A percentile compares a stretch with the other conserved stretches of the same genome.
These are phyloP conservation scores for Bambusicola thoracicus DNA, from an alignment of 2,113 vertebrate genomes.

Conservation along the genomic window DNA sequence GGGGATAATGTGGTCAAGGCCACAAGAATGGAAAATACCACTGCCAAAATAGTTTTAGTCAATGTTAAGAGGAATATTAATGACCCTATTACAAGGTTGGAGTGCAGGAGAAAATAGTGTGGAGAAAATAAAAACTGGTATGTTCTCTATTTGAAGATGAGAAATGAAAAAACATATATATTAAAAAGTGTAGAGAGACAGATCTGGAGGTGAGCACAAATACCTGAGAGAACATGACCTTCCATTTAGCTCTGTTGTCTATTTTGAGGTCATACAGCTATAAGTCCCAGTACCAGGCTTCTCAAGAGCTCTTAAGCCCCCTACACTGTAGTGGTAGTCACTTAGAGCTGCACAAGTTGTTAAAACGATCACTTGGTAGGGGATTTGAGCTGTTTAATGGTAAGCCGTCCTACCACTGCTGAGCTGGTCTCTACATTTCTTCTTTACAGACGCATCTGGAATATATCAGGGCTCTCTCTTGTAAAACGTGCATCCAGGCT, in stretches of 20 bases:
- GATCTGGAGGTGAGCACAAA: background rate
- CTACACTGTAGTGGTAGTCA: background rate
- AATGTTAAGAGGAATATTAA: constrained; percentile 4
- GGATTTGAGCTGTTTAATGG: background rate
- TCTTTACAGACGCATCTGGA: background rate
- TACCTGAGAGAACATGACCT: background rate
- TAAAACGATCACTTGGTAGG: background rate
- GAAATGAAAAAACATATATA: background rate
- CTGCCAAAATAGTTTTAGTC: constrained; percentile 2
- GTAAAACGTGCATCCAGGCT: background rate
- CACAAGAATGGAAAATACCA: constrained; percentile 33
- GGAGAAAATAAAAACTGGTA: background rate
- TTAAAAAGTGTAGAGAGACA: background rate
- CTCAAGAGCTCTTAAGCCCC: background rate
- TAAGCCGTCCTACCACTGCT: background rate
- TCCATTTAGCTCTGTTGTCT: background rate
- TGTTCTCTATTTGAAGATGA: constrained; percentile 20
- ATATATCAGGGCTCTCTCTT: background rate
- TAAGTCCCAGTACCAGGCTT: background rate
- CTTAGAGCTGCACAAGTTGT: background rate
- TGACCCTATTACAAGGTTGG: background rate
- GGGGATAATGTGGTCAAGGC: background rate
- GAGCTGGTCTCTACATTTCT: background rate
- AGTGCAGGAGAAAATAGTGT: background rate
- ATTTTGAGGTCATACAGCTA: background rate